Evolutionary conservation across 1,140 invertebrate genomes (phyloP).

Genomic region (Uloborus diversus): DNA sequence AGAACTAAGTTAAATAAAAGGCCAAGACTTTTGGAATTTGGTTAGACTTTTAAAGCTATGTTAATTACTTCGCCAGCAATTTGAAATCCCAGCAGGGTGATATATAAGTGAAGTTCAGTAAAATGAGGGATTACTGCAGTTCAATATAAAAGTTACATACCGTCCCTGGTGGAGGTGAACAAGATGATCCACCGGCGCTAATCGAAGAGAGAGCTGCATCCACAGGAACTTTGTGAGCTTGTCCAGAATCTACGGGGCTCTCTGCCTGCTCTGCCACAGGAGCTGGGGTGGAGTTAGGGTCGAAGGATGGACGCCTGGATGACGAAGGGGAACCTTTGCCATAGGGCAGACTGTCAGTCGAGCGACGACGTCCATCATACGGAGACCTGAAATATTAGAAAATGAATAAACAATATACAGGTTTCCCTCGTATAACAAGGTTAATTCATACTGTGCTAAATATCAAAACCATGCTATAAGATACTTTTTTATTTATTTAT

Average conservation of each 20-base stretch:
- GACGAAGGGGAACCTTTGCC: slow-evolving; percentile 45
- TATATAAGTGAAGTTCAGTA: too few relatives aligned
- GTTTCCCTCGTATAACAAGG: background rate
- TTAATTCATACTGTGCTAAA: background rate
- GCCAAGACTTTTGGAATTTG: too few relatives aligned
- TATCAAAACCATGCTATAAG: background rate
- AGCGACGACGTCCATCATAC: slow-evolving; percentile 30
- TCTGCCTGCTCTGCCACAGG: slow-evolving; percentile 41
- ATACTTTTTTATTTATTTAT: background rate
- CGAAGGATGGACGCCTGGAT: slow-evolving; percentile 36
- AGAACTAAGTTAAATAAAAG: too few relatives aligned
- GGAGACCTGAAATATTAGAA: slow-evolving; percentile 23
- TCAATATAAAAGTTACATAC: slow-evolving; percentile 17
- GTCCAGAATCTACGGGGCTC: slow-evolving; percentile 18
- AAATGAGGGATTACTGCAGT: too few relatives aligned
- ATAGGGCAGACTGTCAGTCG: slow-evolving; percentile 50
- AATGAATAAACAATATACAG: background rate
- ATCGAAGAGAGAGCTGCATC: slow-evolving; percentile 44
- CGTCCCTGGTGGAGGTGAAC: slow-evolving; percentile 51
- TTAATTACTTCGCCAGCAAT: too few relatives aligned
- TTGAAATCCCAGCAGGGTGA: too few relatives aligned
- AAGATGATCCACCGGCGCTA: slow-evolving; percentile 43
- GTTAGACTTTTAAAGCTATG: too few relatives aligned
- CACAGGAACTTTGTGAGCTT: slow-evolving; percentile 32
- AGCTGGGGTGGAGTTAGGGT: slow-evolving; percentile 27